Base-by-base conservation (phyloP, 2,888 invertebrate species). In the Catocala fraxini region DNA sequence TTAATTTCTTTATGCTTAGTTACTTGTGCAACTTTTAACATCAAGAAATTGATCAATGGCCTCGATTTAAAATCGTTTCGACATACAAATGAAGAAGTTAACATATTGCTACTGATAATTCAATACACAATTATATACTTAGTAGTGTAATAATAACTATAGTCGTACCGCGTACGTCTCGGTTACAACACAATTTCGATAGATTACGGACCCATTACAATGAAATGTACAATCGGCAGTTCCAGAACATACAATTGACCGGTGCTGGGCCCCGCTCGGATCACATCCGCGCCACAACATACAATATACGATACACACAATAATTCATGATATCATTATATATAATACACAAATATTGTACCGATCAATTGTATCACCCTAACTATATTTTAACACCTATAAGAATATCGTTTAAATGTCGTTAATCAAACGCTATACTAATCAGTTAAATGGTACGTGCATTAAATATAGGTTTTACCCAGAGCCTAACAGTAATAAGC, bases 21-120 rank as follows among this genome's bases (percentile, higher is more conserved):
- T 86, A 87, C 88, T 85, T 82, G 83, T 89, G 89, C 85, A 90
- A 93, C 91, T 88, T 84, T 74, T 73, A 88, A 89, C 92, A 91
- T 81, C 71, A 89, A 93, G 92, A 93, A 91, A 93, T 91, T 83
- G 73, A 84, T 81, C 76, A 83, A 89, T 93, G 93, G 93, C 93
- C 93, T 93, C 93, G 93, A 93, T 93, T 93, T 89, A 88, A 90
- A 92, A 88, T 89, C 82, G 82, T 89, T 84, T 83, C 68, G 63
- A 71, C 69, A 63, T 52, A 69, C 63, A 77, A 75, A 73, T 66
- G 61, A 71, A 75, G 65, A 73, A 76, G 59, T 76, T 67, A 71
- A 70, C 60, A 65, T 62, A 72, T 70, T 43, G 55, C 64, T 68
- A 71, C 56, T 62, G 56, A 64, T 62, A 61, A 39, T 46, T 46